Evolutionary conservation across 2,113 vertebrate species (phyloP), one percentile per base, ranked within the genome.

Genomic region (Oncorhynchus gorbuscha): DNA sequence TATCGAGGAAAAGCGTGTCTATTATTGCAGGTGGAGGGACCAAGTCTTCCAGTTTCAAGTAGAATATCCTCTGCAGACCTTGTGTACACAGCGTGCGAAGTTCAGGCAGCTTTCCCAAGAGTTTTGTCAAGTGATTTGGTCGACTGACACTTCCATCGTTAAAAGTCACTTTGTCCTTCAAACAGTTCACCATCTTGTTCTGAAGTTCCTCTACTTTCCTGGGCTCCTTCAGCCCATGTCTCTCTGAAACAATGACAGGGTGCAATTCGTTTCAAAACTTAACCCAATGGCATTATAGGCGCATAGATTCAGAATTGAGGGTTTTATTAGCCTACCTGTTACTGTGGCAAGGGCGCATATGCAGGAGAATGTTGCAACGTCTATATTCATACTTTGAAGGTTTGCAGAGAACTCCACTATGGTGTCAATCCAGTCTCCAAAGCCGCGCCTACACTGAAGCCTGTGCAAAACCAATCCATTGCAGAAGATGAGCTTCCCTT

Each of bases 51-150:
- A 99, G 94, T 93, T 99, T 99, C 93, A 99, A 89, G 87, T 99
- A 99, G 94, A 99, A 99, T 89, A 99, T 99, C 90, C 98, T 96
- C 86, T 99, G 98, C 84, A 99, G 94, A 81, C 98, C 98, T 83
- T 98, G 97, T 20, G 97, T 95, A 93, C 97, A 99, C 86, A 99
- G 93, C 18, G 96, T 96, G 87, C 97, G 96, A 0, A 99, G 96
- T 91, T 99, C 97, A 0, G 96, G 98, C 58, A 99, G 94, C 90
- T 97, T 99, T 72, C 96, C 96, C 93, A 99, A 92, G 73, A 99
- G 96, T 94, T 95, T 95, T 81, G 96, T 96, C 88, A 99, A 89
- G 76, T 96, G 96, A 85, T 94, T 93, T 85, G 95, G 93, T 86
- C 95, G 93, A 70, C 93, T 94, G 83, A 95, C 85, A n/a, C 92